Base-by-base conservation (phyloP, 2,113 vertebrate species). In the Hypocryptadius cinnamomeus region DNA sequence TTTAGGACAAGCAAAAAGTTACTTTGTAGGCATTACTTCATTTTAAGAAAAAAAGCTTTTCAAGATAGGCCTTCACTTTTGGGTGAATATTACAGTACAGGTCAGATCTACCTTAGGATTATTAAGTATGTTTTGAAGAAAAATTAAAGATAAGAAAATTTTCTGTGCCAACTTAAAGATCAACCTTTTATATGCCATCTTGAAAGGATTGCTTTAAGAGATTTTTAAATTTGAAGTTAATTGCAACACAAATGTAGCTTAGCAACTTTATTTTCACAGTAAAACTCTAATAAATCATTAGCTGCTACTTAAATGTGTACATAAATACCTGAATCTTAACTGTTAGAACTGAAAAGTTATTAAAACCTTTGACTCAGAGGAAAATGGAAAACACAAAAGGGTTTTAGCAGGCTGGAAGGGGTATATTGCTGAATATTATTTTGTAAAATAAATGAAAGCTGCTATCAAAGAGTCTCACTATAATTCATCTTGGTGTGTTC, bases 281-380 rank as follows among this genome's bases (percentile, higher is more conserved):
- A 61, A 27, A 92, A 61, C 12, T 56, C 35, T 53, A 51, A 77
- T 25, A 28, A 73, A 57, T 53, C 40, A 35, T 72, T 64, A 73
- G 16, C 31, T 86, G 40, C 50, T 37, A 37, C 22, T 60, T 48
- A 70, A 80, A 71, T 0, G 0, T 48, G 21, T 30, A 37, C 0
- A 12, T 23, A 59, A 69, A 65, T 5, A 0, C 5, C 53, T 42
- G 56, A 30, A 39, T 60, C 71, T 79, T 33, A 54, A 45, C 18
- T 42, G 4, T 9, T 39, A 15, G 10, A 80, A 69, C 31, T 30
- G 21, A 64, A 47, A 87, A 68, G 12, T 60, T 53, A 76, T 77
- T 60, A 40, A 47, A 88, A 44, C 15, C 6, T 68, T 51, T 33
- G 27, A 53, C n/a, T 44, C 21, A 35, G 47, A 73, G 25, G 45